A percentile compares a stretch with the other conserved stretches of the same genome.
Conservation (phyloP, 2,888 invertebrate species). For the Anagyrus pseudococci region DNA sequence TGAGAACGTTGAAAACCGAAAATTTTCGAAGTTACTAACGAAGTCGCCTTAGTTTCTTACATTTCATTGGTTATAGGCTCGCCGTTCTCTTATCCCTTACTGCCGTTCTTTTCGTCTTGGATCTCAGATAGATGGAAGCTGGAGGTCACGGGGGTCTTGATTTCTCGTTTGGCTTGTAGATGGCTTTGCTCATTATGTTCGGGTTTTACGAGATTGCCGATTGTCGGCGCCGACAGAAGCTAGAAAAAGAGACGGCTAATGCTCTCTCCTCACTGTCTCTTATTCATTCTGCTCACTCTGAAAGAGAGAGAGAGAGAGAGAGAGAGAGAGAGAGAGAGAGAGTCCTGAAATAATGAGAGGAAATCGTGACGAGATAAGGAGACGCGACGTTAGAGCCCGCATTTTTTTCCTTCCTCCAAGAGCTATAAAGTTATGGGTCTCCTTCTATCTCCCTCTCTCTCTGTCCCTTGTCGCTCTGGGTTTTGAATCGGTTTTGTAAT, state of each 20-base stretch:
- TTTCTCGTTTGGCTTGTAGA: conserved; percentile 11
- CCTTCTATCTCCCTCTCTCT: background rate
- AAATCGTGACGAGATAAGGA: conserved; percentile 28
- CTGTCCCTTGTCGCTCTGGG: too few species aligned
- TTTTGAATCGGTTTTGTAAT: conserved; percentile 29
- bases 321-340: too few species aligned
- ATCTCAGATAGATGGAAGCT: too few species aligned
- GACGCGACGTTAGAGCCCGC: background rate
- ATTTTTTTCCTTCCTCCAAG: background rate
- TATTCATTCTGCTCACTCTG: too few species aligned
- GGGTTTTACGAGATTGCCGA: conserved; percentile 26
- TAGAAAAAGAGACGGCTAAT: background rate
- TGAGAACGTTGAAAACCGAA: too few species aligned
- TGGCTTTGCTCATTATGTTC: conserved; percentile 23
- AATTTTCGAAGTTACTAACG: too few species aligned
- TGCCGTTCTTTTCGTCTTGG: too few species aligned
- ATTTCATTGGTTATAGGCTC: too few species aligned
- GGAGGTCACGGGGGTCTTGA: conserved; percentile 3
- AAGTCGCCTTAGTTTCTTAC: too few species aligned
- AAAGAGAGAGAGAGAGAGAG: too few species aligned
- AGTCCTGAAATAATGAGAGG: conserved; percentile 24
- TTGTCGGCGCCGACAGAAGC: background rate
- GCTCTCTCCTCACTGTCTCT: background rate
- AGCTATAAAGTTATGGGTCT: background rate
- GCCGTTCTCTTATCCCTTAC: too few species aligned